Base-by-base conservation (phyloP, 2,113 vertebrate species). In the Cyanocitta stelleri region DNA sequence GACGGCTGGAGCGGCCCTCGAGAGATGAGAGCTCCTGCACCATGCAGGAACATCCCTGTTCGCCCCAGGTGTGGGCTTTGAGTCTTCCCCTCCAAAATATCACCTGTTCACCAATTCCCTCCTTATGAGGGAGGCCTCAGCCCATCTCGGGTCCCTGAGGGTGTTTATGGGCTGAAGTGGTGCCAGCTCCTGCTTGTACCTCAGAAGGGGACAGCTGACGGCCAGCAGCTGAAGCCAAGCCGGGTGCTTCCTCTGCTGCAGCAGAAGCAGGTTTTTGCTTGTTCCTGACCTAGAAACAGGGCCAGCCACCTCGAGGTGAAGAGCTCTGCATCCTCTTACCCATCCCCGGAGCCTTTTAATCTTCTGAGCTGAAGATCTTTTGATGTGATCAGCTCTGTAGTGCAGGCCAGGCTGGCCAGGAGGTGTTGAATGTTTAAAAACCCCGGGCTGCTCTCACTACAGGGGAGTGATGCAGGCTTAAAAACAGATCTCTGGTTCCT, bases 361-460 rank as follows among this genome's bases (percentile, higher is more conserved):
- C 91, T 92, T 95, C 73, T 64, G 89, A 95, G 89, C 92, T 64
- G 91, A 85, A 85, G 89, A 77, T 95, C 85, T 88, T 96, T 95
- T 97, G 87, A 96, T 96, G 82, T 91, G 58, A 74, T 91, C 69
- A 21, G 85, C 91, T 90, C 83, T 83, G 91, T 92, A 95, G 81
- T 23, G 0, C 49, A 76, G 93, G 87, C 83, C 66, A n/a, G 80
- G 11, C 93, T 82, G 88, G 56, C 79, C 64, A 39, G 87, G 85
- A 24, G 1, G 55, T 89, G 75, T 61, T 92, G 67, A 81, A 93
- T 95, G 89, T 96, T 96, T 97, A 87, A 97, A 96, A 93, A 80
- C 72, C 90, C 61, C 62, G 23, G 18, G 37, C 88, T 88, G 83
- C 77, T 87, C 75, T 91, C 0, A 0, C 69, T 71, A 6, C 26